Evolutionary conservation across 2,797 vertebrate species (phyloP).

Genomic region (Tiaroga cobitis): DNA sequence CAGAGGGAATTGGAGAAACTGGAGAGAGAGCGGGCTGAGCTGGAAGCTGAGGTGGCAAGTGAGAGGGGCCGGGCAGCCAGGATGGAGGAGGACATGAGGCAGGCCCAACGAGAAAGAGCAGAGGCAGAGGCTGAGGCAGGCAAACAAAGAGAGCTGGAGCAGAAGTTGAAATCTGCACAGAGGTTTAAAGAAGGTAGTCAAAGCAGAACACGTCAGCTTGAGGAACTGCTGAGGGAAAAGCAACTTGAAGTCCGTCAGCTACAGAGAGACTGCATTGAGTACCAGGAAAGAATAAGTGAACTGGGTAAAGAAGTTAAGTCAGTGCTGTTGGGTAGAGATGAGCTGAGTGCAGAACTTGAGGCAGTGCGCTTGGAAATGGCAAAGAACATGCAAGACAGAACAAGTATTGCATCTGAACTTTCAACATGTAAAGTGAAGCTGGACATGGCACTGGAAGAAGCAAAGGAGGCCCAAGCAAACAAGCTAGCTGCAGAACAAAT

Average conservation of each 20-base stretch:
- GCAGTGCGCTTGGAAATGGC: slow-evolving; percentile 70
- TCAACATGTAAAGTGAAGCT: slow-evolving; percentile 76
- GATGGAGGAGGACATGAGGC: slow-evolving; percentile 90
- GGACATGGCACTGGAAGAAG: slow-evolving; percentile 83
- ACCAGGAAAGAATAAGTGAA: slow-evolving; percentile 91
- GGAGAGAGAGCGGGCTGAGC: slow-evolving; percentile 74
- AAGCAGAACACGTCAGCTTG: slow-evolving; percentile 86
- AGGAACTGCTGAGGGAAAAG: slow-evolving; percentile 93
- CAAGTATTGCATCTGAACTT: slow-evolving; percentile 80
- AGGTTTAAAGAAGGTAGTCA: slow-evolving; percentile 82
- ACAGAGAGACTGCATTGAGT: slow-evolving; percentile 91
- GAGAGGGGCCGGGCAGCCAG: slow-evolving; percentile 71
- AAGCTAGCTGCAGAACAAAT: slow-evolving; percentile 75
- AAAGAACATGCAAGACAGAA: slow-evolving; percentile 76
- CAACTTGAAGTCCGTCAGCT: slow-evolving; percentile 94
- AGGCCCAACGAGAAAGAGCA: slow-evolving; percentile 82
- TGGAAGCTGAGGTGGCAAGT: slow-evolving; percentile 75
- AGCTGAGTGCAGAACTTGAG: slow-evolving; percentile 80
- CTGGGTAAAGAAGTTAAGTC: slow-evolving; percentile 86
- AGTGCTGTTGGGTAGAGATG: slow-evolving; percentile 80
- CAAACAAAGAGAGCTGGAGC: slow-evolving; percentile 85
- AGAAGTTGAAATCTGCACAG: slow-evolving; percentile 85
- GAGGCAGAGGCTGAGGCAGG: slow-evolving; percentile 80
- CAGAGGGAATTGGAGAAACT: slow-evolving; percentile 72
- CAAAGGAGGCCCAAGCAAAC: slow-evolving; percentile 78